phyloP scores from a whole-genome alignment of 2,888 invertebrate genomes.

The Ceraclea dissimilis region DNA sequence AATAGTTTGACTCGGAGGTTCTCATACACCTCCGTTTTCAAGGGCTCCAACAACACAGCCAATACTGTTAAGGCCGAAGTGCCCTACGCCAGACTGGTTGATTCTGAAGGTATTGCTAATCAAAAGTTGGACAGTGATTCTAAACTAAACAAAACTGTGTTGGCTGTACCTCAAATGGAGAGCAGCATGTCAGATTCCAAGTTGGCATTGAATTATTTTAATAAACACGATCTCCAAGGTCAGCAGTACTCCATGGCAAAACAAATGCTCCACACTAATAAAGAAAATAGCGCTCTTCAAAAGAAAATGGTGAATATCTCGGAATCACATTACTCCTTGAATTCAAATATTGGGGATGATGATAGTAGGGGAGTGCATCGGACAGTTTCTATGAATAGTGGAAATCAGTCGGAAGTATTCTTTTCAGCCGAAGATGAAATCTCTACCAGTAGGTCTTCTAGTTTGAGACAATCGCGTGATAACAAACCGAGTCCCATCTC shows the following conservation, averaged over 20 bases:
- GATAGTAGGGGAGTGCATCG: conserved; percentile 62
- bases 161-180: conserved; percentile 56
- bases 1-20: conserved; percentile 43
- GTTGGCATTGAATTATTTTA: conserved; percentile 69
- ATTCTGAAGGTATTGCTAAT: conserved; percentile 48
- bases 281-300: conserved; percentile 31
- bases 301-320: conserved; percentile 51
- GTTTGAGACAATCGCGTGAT: conserved; percentile 56
- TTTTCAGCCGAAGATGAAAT: conserved; percentile 91
- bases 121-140: conserved; percentile 67
- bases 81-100: conserved; percentile 72
- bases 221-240: conserved; percentile 41
- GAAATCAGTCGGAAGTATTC: conserved; percentile 86
- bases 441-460: conserved; percentile 60
- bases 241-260: conserved; percentile 26
- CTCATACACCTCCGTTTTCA: conserved; percentile 44
- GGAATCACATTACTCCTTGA: conserved; percentile 61
- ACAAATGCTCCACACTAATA: conserved; percentile 38
- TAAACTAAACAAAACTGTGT: conserved; percentile 52
- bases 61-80: conserved; percentile 55
- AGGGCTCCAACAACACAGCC: conserved; percentile 42
- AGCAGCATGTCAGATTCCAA: conserved; percentile 83
- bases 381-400: conserved; percentile 80
- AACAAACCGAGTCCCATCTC: conserved; percentile 40
- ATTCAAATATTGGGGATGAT: conserved; percentile 51